Conservation (phyloP, 2,797 vertebrate species). For the Eulemur rubriventer region DNA sequence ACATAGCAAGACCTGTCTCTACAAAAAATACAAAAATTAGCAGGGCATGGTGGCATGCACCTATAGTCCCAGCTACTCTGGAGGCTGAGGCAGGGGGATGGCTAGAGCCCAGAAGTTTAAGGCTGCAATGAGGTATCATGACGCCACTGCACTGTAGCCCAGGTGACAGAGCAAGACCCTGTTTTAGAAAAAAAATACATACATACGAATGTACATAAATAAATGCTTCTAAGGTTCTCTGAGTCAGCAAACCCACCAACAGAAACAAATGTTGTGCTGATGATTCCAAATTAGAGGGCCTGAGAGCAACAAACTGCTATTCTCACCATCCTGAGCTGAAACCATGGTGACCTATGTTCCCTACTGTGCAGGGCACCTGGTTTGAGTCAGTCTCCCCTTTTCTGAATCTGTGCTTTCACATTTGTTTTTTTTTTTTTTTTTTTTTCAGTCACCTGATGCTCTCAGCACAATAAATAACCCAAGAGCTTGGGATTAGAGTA, state of each 20-base stretch:
- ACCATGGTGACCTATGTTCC: background rate
- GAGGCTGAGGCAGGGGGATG: background rate
- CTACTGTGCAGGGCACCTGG: no score
- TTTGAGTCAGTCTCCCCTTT: background rate
- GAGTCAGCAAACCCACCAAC: background rate
- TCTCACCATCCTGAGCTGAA: background rate
- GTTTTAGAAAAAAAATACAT: no score
- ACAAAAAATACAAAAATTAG: background rate
- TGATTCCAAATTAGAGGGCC: background rate
- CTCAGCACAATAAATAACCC: background rate
- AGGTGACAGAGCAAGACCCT: no score
- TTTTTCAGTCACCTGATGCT: background rate
- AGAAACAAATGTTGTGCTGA: rapidly evolving
- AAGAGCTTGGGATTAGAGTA: background rate
- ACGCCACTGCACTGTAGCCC: background rate
- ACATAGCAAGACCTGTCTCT: no score
- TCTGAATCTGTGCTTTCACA: background rate
- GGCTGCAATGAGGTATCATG: background rate
- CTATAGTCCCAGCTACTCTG: background rate
- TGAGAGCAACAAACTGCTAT: background rate
- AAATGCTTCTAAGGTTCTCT: rapidly evolving
- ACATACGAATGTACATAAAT: no score
- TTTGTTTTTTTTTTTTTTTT: background rate
- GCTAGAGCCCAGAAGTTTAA: background rate
- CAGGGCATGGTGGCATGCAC: background rate